Conservation (phyloP, 2,113 vertebrate species). For the Hucho hucho region DNA sequence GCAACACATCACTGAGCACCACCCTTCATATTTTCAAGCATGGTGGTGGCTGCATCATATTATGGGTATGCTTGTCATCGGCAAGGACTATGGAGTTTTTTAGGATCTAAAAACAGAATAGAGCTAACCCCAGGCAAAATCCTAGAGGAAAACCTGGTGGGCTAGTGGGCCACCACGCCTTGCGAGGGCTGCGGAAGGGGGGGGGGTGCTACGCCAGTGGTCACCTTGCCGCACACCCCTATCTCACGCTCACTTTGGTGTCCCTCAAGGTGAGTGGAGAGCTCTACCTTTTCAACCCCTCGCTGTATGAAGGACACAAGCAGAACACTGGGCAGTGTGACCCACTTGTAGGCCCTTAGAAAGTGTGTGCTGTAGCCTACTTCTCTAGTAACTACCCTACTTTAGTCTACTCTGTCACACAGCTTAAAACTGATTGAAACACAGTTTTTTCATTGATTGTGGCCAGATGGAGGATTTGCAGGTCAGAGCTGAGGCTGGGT, state of each 20-base stretch:
- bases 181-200: too few relatives aligned
- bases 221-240: constrained; percentile 39
- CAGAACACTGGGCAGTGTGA: constrained; percentile 46
- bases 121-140: too few relatives aligned
- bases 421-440: constrained; percentile 28
- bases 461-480: constrained; percentile 45
- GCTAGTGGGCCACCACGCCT: too few relatives aligned
- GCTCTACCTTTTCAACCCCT: constrained; percentile 8
- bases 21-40: too few relatives aligned
- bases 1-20: too few relatives aligned
- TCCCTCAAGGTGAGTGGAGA: constrained; percentile 12
- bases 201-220: background rate
- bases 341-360: constrained; percentile 53
- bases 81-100: too few relatives aligned
- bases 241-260: background rate
- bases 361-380: constrained; percentile 63
- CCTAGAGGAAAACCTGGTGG: too few relatives aligned
- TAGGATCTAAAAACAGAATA: too few relatives aligned
- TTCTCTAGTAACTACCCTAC: constrained; percentile 66
- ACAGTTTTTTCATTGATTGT: constrained; percentile 4
- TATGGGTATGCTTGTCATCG: too few relatives aligned
- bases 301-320: constrained; percentile 52
- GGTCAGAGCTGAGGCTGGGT: constrained; percentile 15
- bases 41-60: too few relatives aligned
- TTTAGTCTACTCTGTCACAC: constrained; percentile 44